These are phyloP conservation scores for Gephyroberyx darwinii DNA, from an alignment of 2,797 vertebrate species.

Conservation along the genomic window DNA sequence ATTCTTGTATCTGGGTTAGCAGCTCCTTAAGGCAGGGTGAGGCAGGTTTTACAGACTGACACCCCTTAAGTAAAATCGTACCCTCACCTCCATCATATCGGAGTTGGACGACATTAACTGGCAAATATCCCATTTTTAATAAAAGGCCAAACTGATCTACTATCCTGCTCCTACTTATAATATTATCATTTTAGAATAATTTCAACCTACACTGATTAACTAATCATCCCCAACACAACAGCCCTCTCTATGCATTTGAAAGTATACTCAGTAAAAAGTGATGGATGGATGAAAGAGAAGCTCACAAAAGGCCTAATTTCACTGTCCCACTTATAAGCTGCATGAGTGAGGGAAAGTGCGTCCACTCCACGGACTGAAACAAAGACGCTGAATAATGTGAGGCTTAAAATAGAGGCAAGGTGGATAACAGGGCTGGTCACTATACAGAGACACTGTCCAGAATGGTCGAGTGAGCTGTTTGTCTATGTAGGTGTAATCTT, in stretches of 20 bases:
- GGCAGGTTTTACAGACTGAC: no score
- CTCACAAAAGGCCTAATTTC: conserved; percentile 65
- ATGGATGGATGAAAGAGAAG: conserved; percentile 60
- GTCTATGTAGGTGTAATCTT: neutral
- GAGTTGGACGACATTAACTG: no score
- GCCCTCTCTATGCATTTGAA: conserved; percentile 46
- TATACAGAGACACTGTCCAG: conserved; percentile 23
- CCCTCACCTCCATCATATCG: no score
- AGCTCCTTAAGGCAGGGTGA: no score
- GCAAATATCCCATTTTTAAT: no score
- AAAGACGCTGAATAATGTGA: conserved; percentile 64
- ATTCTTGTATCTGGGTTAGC: no score
- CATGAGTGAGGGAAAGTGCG: conserved; percentile 40
- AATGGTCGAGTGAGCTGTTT: conserved; percentile 31
- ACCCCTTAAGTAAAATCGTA: no score
- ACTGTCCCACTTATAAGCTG: conserved; percentile 49
- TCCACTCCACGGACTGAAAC: conserved; percentile 51
- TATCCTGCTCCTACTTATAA: neutral
- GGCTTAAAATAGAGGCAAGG: conserved; percentile 57
- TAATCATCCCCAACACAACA: conserved; percentile 30
- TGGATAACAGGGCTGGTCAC: conserved; percentile 35
- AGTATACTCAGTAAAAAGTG: conserved; percentile 18
- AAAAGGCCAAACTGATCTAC: neutral
- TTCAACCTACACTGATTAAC: neutral
- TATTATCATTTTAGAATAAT: neutral